A percentile compares a stretch with the other conserved stretches of the same genome.
Conservation (phyloP, 2,113 vertebrate genomes). For the Phalacrocorax brasilianus region DNA sequence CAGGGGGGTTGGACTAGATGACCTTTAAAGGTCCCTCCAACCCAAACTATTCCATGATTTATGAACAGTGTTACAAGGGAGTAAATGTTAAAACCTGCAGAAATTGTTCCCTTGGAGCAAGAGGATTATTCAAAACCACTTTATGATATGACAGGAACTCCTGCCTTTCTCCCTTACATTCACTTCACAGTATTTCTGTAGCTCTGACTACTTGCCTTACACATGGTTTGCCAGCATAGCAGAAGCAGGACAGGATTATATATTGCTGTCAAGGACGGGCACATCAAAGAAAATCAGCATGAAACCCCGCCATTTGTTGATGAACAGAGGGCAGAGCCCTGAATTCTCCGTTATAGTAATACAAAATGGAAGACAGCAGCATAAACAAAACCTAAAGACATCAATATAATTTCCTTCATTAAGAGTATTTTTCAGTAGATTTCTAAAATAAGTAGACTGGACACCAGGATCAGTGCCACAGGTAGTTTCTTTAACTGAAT, state of each 20-base stretch:
- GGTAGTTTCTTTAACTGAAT: background rate
- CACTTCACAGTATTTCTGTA: background rate
- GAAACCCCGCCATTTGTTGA: background rate
- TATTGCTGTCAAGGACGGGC: background rate
- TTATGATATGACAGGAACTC: background rate
- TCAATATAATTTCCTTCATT: background rate
- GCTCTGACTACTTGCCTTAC: background rate
- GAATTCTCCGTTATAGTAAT: background rate
- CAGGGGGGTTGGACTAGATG: background rate
- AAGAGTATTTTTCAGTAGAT: background rate
- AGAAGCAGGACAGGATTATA: background rate
- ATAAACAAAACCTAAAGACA: background rate
- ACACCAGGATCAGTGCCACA: background rate
- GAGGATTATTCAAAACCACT: background rate
- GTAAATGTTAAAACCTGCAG: background rate
- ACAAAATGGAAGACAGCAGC: background rate
- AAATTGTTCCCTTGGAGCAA: background rate
- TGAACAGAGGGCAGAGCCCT: background rate
- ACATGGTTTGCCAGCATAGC: rapidly evolving
- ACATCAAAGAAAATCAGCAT: background rate
- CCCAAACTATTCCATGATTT: background rate
- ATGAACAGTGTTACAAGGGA: background rate
- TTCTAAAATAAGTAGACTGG: background rate
- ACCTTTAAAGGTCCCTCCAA: background rate
- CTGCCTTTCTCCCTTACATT: background rate